Evolutionary conservation across 30 jellyfish, hydroid and myxozoan genomes (phyloP).

Genomic region (Rhopilema esculentum): DNA sequence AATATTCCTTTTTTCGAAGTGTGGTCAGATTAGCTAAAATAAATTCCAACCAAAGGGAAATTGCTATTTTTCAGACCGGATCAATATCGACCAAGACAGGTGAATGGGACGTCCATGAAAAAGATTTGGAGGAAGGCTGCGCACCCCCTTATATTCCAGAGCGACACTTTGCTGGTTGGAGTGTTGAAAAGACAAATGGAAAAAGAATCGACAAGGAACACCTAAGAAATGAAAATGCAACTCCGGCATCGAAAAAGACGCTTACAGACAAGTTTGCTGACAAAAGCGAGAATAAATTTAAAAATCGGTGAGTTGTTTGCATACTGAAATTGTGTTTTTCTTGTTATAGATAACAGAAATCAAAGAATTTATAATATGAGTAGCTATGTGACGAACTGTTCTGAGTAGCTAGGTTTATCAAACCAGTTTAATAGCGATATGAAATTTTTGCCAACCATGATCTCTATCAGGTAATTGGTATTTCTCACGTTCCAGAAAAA

Average conservation of each 20-base stretch:
- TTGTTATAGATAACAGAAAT: too few species aligned
- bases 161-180: conserved; percentile 92
- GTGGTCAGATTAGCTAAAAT: too few species aligned
- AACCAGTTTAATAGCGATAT: too few species aligned
- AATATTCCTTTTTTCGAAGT: too few species aligned
- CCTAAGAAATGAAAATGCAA: background rate
- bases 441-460: too few species aligned
- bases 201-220: background rate
- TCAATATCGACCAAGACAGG: conserved; percentile 71
- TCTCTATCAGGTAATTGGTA: too few species aligned
- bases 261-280: background rate
- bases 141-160: conserved; percentile 55
- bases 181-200: conserved; percentile 38
- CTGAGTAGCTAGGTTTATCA: too few species aligned
- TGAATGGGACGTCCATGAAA: conserved; percentile 84
- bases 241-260: background rate
- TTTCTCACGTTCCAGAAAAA: too few species aligned
- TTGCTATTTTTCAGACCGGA: conserved; percentile 53
- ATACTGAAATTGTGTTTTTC: too few species aligned
- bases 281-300: background rate
- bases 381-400: too few species aligned
- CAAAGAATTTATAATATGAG: too few species aligned
- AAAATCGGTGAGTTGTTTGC: background rate
- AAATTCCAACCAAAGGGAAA: too few species aligned
- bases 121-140: conserved; percentile 43